These are phyloP conservation scores for Pheosia gnoma DNA, from an alignment of 2,888 invertebrate species.

Conservation along the genomic window DNA sequence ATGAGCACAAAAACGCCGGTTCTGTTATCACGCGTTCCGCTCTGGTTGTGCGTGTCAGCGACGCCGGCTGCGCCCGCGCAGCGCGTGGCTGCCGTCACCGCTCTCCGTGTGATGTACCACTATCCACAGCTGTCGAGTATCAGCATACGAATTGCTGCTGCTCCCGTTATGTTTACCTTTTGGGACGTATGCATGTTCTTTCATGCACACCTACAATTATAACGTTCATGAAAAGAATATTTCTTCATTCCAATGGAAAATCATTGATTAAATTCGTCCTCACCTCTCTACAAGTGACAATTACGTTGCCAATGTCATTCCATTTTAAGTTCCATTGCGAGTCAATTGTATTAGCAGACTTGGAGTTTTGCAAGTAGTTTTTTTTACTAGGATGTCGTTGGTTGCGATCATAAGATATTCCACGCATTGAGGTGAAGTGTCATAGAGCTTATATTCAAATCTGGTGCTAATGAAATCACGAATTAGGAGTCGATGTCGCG, in stretches of 20 bases:
- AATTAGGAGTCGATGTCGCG: background rate
- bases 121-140: background rate
- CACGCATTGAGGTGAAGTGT: background rate
- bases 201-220: background rate
- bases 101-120: background rate
- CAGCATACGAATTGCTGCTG: background rate
- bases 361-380: too few species aligned
- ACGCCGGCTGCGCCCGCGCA: constrained; percentile 18
- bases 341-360: too few species aligned
- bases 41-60: constrained; percentile 58
- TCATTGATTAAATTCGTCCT: too few species aligned
- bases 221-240: background rate
- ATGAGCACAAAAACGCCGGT: constrained; percentile 42
- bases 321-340: too few species aligned
- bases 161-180: background rate
- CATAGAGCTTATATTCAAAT: background rate
- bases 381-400: background rate
- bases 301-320: too few species aligned
- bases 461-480: background rate
- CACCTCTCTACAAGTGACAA: too few species aligned
- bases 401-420: background rate
- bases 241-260: background rate
- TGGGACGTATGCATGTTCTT: background rate
- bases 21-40: constrained; percentile 58
- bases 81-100: background rate